A percentile compares a stretch with the other conserved stretches of the same genome.
phyloP scores from a whole-genome alignment of 2,797 vertebrate genomes.

The Pogonophryne albipinna region DNA sequence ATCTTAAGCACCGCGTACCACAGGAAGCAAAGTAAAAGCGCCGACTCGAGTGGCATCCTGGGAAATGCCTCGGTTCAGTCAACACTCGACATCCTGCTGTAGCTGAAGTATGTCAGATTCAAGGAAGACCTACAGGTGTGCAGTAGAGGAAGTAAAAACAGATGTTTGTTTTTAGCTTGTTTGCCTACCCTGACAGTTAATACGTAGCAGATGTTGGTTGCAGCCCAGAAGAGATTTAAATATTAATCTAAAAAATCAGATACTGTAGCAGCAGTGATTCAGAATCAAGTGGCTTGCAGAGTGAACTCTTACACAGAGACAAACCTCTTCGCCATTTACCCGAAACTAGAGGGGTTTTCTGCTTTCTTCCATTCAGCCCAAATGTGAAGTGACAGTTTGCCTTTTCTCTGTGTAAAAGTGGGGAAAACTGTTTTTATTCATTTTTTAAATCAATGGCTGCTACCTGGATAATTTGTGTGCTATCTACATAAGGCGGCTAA shows the following conservation, averaged over 20 bases:
- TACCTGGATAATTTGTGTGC: background rate
- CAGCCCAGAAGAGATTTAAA: slow-evolving; percentile 11
- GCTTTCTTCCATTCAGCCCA: slow-evolving; percentile 21
- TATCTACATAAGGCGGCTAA: background rate
- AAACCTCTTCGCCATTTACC: slow-evolving; percentile 22
- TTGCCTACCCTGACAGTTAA: background rate
- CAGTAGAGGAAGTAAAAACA: slow-evolving; percentile 1
- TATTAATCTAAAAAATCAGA: slow-evolving; percentile 4
- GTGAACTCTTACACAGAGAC: slow-evolving; percentile 10
- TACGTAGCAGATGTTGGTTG: slow-evolving; percentile 22
- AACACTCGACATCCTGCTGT: background rate
- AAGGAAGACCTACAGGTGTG: background rate
- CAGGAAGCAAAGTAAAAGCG: background rate
- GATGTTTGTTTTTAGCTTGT: slow-evolving; percentile 8
- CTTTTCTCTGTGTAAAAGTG: slow-evolving; percentile 14
- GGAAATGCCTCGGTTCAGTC: background rate
- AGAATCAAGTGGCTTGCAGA: background rate
- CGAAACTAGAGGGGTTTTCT: background rate
- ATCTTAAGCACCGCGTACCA: background rate
- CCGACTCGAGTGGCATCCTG: background rate
- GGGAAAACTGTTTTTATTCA: too few species aligned
- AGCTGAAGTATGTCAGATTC: background rate
- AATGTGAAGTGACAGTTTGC: slow-evolving; percentile 58
- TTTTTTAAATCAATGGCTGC: too few species aligned
- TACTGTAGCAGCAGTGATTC: slow-evolving; percentile 14